phyloP scores from a whole-genome alignment of 2,113 vertebrate genomes.

The Cyprinodon brontotheroides region DNA sequence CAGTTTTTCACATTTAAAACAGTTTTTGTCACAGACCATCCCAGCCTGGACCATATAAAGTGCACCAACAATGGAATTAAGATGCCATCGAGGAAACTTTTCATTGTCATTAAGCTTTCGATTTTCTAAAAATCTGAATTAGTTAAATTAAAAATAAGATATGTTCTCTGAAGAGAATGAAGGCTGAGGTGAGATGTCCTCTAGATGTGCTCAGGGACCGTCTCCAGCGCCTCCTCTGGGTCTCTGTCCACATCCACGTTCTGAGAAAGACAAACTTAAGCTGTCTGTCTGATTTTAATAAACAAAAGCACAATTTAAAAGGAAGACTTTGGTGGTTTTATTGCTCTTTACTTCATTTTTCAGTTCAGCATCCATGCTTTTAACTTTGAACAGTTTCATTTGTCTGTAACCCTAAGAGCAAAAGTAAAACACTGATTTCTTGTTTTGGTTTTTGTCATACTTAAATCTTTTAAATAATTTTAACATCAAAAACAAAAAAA shows the following conservation, averaged over 20 bases:
- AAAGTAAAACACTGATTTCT: no score
- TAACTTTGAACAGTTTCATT: no score
- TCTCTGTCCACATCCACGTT: constrained; percentile 85
- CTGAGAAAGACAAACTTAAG: constrained; percentile 47
- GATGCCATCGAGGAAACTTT: not conserved
- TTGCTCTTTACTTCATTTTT: no score
- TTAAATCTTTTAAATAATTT: not conserved
- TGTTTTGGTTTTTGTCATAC: no score
- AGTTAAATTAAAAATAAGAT: constrained; percentile 16
- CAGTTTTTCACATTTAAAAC: no score
- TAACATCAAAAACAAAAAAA: not conserved
- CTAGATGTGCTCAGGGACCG: constrained; percentile 80
- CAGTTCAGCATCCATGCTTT: no score
- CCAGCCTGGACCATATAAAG: not conserved
- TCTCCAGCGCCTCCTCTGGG: constrained; percentile 80
- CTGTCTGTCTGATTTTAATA: not conserved
- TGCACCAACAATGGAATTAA: not conserved
- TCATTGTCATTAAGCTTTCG: not conserved
- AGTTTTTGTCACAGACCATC: no score
- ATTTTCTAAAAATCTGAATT: constrained; percentile 2
- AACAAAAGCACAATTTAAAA: no score
- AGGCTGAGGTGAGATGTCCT: not conserved
- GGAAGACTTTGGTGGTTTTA: no score
- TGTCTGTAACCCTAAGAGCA: no score
- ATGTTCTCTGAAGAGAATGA: not conserved